A percentile compares a stretch with the other conserved stretches of the same genome.
Conservation (phyloP, 2,113 vertebrate genomes). For the Sebastes schlegelii region DNA sequence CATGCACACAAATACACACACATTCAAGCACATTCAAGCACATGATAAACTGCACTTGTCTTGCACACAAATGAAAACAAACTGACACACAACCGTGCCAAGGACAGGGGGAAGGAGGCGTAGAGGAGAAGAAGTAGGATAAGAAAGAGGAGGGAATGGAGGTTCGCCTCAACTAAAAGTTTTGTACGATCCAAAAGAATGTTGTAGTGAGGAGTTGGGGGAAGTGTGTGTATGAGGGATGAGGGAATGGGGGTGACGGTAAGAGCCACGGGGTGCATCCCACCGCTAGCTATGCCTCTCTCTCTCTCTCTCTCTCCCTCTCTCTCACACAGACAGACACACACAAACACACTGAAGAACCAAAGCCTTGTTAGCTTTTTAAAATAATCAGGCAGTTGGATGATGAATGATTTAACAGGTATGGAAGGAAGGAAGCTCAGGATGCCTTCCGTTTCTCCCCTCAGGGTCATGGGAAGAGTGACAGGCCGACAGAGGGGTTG, state of each 20-base stretch:
- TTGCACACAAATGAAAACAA: constrained; percentile 32
- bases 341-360: constrained; percentile 58
- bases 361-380: constrained; percentile 82
- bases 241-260: constrained; percentile 40
- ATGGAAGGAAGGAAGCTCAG: constrained; percentile 83
- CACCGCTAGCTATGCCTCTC: constrained; percentile 73
- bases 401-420: constrained; percentile 86
- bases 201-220: constrained; percentile 44
- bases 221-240: constrained; percentile 44
- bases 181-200: constrained; percentile 70
- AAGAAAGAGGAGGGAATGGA: constrained; percentile 46
- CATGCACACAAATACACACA: constrained; percentile 3
- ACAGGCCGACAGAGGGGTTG: constrained; percentile 81
- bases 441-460: constrained; percentile 79
- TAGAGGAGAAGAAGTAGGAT: constrained; percentile 48
- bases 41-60: constrained; percentile 23
- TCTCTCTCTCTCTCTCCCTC: constrained; percentile 36
- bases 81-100: constrained; percentile 18
- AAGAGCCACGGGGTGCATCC: constrained; percentile 71
- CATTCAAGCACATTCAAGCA: constrained; percentile 7
- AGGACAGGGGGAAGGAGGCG: constrained; percentile 18
- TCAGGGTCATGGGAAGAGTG: constrained; percentile 76
- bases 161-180: constrained; percentile 62
- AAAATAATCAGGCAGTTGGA: constrained; percentile 86
- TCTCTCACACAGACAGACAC: constrained; percentile 37